Evolutionary conservation across 2,113 vertebrate species (phyloP).

Genomic region (Philantomba maxwellii): DNA sequence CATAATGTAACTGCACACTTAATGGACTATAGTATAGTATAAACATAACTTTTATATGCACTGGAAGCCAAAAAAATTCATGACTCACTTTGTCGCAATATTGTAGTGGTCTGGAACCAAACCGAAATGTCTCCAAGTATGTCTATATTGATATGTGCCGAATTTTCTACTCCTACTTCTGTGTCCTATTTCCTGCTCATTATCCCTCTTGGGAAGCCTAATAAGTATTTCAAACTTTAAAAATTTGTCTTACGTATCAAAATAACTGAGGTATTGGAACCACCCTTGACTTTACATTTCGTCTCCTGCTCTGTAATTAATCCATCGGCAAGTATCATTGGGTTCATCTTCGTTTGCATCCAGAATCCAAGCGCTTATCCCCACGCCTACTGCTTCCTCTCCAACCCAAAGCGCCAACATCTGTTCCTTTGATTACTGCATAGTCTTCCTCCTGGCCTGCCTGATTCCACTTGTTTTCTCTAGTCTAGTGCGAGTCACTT

Average conservation of each 20-base stretch:
- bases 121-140: neutral
- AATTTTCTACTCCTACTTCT: neutral
- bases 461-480: neutral
- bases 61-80: neutral
- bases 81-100: neutral
- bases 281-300: neutral
- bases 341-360: neutral
- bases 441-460: neutral
- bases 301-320: neutral
- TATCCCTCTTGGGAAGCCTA: neutral
- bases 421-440: neutral
- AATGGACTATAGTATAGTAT: neutral
- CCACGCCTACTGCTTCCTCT: too few species aligned
- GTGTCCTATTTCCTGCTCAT: neutral
- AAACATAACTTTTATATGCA: neutral
- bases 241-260: neutral
- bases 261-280: neutral
- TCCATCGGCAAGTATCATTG: neutral
- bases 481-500: neutral
- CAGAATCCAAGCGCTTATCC: neutral
- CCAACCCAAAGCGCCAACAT: accelerated
- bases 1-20: neutral
- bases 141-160: neutral
- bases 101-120: neutral
- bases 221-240: neutral